These are phyloP conservation scores for Paradisaea rubra DNA, from an alignment of 2,113 vertebrate species.

Conservation along the genomic window DNA sequence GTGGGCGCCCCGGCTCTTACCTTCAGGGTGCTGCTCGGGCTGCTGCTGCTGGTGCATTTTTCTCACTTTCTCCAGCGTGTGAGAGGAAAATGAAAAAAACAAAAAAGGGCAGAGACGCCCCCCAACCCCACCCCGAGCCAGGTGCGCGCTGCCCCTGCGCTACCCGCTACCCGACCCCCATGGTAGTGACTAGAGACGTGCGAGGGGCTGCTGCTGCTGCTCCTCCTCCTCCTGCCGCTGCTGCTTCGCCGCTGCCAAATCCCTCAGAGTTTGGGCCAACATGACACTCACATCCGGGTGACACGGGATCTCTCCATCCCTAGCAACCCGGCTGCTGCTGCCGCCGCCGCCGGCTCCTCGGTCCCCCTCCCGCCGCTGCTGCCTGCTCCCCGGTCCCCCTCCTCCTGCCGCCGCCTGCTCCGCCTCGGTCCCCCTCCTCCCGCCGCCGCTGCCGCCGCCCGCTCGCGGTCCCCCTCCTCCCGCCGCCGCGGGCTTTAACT, in stretches of 20 bases:
- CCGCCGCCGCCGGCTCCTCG: background rate
- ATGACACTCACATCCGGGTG: constrained; percentile 73
- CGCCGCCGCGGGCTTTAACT: constrained; percentile 54
- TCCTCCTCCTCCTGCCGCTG: background rate
- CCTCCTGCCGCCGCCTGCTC: background rate
- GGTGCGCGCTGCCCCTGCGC: constrained; percentile 47
- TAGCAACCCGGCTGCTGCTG: constrained; percentile 41
- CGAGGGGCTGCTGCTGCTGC: constrained; percentile 26
- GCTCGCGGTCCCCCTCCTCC: background rate
- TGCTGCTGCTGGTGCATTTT: constrained; percentile 74
- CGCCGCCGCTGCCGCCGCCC: background rate
- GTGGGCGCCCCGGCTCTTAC: constrained; percentile 46
- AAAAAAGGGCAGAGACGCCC: background rate
- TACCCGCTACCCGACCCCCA: constrained; percentile 53
- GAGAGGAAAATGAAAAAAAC: background rate
- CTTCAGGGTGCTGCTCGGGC: constrained; percentile 69
- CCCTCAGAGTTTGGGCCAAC: constrained; percentile 65
- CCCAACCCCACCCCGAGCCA: constrained; percentile 48
- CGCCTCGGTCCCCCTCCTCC: background rate
- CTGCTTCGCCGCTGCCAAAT: constrained; percentile 48
- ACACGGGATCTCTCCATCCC: constrained; percentile 64
- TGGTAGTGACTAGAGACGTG: constrained; percentile 28
- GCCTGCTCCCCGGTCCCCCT: background rate
- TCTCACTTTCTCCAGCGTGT: constrained; percentile 62
- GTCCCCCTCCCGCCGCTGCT: background rate